phyloP scores from a whole-genome alignment of 2,888 invertebrate species.

The Netelia melanura region DNA sequence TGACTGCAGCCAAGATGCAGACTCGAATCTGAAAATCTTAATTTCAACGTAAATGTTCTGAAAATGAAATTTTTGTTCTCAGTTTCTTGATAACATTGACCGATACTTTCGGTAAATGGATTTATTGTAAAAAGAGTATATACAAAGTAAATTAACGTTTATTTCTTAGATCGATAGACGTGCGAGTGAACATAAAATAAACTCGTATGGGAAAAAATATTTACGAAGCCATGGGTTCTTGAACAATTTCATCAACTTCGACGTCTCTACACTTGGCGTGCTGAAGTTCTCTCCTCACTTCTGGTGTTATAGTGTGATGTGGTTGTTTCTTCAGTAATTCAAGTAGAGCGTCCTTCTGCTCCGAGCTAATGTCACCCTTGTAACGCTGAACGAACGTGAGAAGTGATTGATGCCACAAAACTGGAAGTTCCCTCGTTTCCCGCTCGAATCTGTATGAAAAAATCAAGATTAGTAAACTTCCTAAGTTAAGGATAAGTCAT shows the following conservation, averaged over 20 bases:
- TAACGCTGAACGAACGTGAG: constrained; percentile 97
- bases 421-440: constrained; percentile 94
- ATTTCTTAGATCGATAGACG: constrained; percentile 26
- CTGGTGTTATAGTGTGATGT: constrained; percentile 91
- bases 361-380: constrained; percentile 96
- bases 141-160: constrained; percentile 39
- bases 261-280: constrained; percentile 92
- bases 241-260: constrained; percentile 85
- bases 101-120: background rate
- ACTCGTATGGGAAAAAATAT: constrained; percentile 25
- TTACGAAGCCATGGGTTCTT: constrained; percentile 75
- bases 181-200: constrained; percentile 21
- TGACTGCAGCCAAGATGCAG: too few relatives aligned
- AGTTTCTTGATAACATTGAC: background rate
- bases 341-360: constrained; percentile 95
- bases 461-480: constrained; percentile 34
- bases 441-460: constrained; percentile 90
- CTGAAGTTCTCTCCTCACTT: constrained; percentile 95
- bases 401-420: constrained; percentile 98
- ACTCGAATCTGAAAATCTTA: too few relatives aligned
- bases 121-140: constrained; percentile 38
- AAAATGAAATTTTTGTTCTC: background rate
- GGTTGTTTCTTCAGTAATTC: constrained; percentile 91
- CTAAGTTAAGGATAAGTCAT: background rate
- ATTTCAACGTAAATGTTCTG: too few relatives aligned